These are phyloP conservation scores for Porites evermanni DNA, from an alignment of 92 coral and sea anemone genomes.

Conservation along the genomic window DNA sequence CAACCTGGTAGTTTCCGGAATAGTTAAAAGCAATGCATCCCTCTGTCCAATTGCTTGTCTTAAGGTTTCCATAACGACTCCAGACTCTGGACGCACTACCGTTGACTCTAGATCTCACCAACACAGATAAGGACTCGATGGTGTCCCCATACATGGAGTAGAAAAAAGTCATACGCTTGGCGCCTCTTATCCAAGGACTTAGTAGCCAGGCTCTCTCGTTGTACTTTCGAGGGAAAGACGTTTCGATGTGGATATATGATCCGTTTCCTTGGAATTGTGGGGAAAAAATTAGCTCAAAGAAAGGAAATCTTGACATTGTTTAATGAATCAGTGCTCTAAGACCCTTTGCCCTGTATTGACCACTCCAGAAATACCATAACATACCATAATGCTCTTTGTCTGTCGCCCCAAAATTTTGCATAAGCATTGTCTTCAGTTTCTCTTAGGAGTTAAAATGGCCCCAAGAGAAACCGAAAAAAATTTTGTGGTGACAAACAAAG, in stretches of 20 bases:
- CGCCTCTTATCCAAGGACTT: constrained; percentile 45
- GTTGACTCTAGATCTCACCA: neutral
- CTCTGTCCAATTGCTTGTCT: constrained; percentile 4
- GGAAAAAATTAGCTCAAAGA: neutral
- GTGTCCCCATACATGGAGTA: constrained; percentile 40
- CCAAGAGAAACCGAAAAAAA: too few species aligned
- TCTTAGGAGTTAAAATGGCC: too few species aligned
- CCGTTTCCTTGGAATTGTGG: constrained; percentile 3
- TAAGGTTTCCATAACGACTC: constrained; percentile 17
- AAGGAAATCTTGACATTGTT: too few species aligned
- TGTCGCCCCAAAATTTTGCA: too few species aligned
- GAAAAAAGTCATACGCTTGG: constrained; percentile 28
- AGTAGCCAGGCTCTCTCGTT: constrained; percentile 28
- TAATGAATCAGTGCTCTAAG: too few species aligned
- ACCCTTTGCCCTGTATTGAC: too few species aligned
- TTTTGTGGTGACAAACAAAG: too few species aligned
- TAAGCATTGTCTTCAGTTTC: too few species aligned
- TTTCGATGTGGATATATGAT: constrained; percentile 17
- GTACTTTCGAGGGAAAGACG: constrained; percentile 26
- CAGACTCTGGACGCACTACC: constrained; percentile 23
- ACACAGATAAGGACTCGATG: constrained; percentile 23
- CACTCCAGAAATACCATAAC: too few species aligned
- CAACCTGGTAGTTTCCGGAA: constrained; percentile 22
- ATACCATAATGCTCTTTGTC: too few species aligned
- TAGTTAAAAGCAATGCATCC: constrained; percentile 21